Percentiles rank a stretch among this genome's conserved stretches.
Evolutionary conservation across 2,113 vertebrate species (phyloP).

Genomic region (Muntiacus muntjak): DNA sequence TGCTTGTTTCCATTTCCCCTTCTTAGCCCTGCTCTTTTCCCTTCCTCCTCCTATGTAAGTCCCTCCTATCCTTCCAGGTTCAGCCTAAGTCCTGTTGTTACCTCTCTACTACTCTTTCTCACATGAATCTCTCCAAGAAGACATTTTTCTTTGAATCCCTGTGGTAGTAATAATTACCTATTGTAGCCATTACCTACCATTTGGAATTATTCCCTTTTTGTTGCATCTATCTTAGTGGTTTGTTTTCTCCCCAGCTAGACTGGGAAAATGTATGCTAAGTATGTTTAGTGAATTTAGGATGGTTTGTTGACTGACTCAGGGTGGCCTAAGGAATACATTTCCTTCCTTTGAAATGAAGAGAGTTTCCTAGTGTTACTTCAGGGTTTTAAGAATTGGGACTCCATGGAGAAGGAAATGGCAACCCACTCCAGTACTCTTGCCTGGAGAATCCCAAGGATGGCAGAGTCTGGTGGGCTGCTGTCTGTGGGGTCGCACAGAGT

Average conservation of each 20-base stretch:
- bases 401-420: no score
- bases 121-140: neutral
- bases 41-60: neutral
- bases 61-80: neutral
- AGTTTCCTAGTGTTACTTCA: neutral
- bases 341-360: neutral
- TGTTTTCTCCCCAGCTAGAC: neutral
- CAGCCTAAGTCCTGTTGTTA: neutral
- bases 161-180: neutral
- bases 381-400: neutral
- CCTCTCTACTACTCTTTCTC: neutral
- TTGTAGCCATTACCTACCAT: neutral
- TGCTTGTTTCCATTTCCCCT: neutral
- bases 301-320: neutral
- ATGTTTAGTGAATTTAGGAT: neutral
- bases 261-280: neutral
- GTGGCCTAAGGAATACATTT: neutral
- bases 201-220: neutral
- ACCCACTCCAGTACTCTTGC: no score
- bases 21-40: neutral
- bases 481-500: no score
- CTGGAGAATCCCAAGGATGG: no score
- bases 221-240: neutral
- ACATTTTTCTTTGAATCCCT: neutral
- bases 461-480: no score